Evolutionary conservation across 2,113 vertebrate genomes (phyloP).

Genomic region (Rhabdomys dilectus): DNA sequence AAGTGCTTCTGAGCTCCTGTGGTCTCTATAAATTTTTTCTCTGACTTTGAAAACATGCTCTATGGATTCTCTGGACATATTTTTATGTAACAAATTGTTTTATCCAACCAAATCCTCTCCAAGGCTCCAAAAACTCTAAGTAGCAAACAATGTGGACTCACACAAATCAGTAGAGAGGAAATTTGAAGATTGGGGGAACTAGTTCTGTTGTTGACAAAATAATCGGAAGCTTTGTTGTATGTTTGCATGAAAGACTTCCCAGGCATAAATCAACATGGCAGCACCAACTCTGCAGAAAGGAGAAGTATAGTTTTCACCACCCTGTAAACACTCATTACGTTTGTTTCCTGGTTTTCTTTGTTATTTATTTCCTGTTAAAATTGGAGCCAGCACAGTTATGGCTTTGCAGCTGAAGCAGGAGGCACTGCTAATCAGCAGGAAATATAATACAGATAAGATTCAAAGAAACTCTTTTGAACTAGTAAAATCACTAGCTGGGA

Average conservation of each 20-base stretch:
- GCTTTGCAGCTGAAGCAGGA: slow-evolving; percentile 83
- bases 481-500: slow-evolving; percentile 86
- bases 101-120: slow-evolving; percentile 44
- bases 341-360: slow-evolving; percentile 87
- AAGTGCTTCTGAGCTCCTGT: not conserved
- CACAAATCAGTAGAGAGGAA: slow-evolving; percentile 68
- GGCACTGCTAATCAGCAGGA: slow-evolving; percentile 88
- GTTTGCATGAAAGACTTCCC: slow-evolving; percentile 81
- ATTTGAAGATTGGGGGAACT: slow-evolving; percentile 83
- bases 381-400: slow-evolving; percentile 87
- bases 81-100: slow-evolving; percentile 74
- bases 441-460: slow-evolving; percentile 90
- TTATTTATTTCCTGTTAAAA: slow-evolving; percentile 86
- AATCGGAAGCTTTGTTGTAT: slow-evolving; percentile 82
- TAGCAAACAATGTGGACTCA: slow-evolving; percentile 67
- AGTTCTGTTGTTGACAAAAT: slow-evolving; percentile 86
- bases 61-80: slow-evolving; percentile 54
- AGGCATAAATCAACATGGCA: slow-evolving; percentile 85
- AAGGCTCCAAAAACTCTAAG: slow-evolving; percentile 69
- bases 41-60: slow-evolving; percentile 61
- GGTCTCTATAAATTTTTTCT: slow-evolving; percentile 64
- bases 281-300: slow-evolving; percentile 75
- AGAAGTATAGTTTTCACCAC: slow-evolving; percentile 86
- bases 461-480: slow-evolving; percentile 89
- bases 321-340: slow-evolving; percentile 84